Evolutionary conservation across 37 sponge, comb jelly and placozoan genomes (phyloP).

Genomic region (Cliona cf. orientalis): DNA sequence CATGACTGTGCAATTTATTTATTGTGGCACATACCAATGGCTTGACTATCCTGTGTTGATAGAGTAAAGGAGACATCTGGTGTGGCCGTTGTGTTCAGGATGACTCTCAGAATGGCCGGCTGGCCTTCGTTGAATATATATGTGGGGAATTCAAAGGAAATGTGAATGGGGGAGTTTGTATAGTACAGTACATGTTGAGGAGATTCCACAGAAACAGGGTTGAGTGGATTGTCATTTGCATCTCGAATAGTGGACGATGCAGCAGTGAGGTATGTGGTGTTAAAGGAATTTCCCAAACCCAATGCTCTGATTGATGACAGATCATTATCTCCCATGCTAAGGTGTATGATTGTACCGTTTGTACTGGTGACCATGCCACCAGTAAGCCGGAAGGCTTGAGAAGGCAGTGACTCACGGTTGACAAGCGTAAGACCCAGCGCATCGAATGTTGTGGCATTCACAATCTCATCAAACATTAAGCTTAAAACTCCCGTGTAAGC

Average conservation of each 20-base stretch:
- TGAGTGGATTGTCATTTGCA: conserved; percentile 47
- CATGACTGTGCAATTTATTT: no score
- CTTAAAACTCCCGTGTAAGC: conserved; percentile 61
- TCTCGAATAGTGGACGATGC: conserved; percentile 38
- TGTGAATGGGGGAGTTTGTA: no score
- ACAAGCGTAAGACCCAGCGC: conserved; percentile 62
- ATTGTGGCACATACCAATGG: no score
- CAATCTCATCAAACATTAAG: conserved; percentile 77
- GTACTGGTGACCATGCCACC: conserved; percentile 23
- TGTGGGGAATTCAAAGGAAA: no score
- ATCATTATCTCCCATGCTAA: conserved; percentile 56
- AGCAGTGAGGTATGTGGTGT: conserved; percentile 64
- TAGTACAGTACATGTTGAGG: conserved; percentile 55
- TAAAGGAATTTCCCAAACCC: conserved; percentile 44
- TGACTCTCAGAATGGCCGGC: no score
- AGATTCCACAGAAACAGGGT: conserved; percentile 27
- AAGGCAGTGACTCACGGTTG: conserved; percentile 22
- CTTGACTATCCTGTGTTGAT: no score
- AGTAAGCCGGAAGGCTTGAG: conserved; percentile 27
- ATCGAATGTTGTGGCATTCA: conserved; percentile 60
- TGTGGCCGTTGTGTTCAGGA: no score
- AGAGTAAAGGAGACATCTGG: no score
- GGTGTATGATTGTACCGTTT: conserved; percentile 46
- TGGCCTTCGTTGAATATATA: no score
- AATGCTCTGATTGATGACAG: conserved; percentile 70